phyloP scores from a whole-genome alignment of 1,140 invertebrate genomes.

The Pinna nobilis region DNA sequence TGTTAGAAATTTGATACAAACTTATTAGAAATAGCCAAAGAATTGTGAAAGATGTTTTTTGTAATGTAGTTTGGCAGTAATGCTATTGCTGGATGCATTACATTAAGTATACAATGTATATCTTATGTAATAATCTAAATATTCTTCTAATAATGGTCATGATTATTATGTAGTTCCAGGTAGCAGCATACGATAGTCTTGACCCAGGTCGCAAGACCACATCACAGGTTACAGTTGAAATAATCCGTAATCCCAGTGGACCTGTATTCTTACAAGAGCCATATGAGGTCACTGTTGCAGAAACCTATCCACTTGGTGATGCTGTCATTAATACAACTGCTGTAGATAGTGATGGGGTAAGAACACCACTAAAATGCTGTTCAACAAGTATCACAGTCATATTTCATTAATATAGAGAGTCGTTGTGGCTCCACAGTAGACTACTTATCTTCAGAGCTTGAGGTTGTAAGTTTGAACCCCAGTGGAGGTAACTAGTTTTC shows the following conservation, averaged over 20 bases:
- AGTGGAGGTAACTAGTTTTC: no score
- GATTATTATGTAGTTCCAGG: conserved; percentile 24
- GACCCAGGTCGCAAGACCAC: conserved; percentile 35
- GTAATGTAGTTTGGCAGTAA: no score
- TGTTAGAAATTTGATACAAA: no score
- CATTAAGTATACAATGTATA: no score
- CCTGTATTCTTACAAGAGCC: conserved; percentile 35
- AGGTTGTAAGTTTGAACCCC: no score
- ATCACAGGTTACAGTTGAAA: conserved; percentile 29
- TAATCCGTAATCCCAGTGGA: conserved; percentile 42
- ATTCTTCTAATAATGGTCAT: not conserved
- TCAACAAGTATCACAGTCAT: not conserved
- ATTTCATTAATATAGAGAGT: not conserved
- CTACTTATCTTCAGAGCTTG: no score
- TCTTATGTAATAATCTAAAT: not conserved
- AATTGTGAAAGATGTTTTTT: no score
- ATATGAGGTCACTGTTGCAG: conserved; percentile 73
- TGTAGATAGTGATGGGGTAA: conserved; percentile 56
- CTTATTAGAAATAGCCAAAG: no score
- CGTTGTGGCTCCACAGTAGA: no score
- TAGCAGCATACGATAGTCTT: conserved; percentile 47
- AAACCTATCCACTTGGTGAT: conserved; percentile 37
- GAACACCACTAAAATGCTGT: not conserved
- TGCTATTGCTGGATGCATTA: no score
- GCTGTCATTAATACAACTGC: conserved; percentile 52